Base-by-base conservation (phyloP, 1,140 invertebrate genomes). In the Grapholita molesta region DNA sequence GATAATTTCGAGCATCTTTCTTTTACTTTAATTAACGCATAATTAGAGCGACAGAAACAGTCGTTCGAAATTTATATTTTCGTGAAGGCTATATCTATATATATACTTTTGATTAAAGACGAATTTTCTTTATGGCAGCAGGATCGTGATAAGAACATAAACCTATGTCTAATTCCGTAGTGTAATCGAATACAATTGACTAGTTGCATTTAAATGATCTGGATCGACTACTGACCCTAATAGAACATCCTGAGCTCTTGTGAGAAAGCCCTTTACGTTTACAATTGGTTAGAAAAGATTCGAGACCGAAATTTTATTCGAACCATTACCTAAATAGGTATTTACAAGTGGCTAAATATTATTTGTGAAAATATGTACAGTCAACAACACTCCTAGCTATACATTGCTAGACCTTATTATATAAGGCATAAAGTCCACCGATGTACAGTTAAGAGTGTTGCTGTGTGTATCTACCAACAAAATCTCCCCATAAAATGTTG, bases 211-310 rank as follows among this genome's bases (percentile, higher is more conserved):
- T 28, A 25, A 64, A 42, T 64, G 21, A 71, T 55, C 35, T 52
- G 66, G 66, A 38, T 3, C 64, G 52, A 30, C 68, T 33, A 67
- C 38, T 83, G 86, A 80, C 86, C 86, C 61, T 80, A 88, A 86
- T 88, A 85, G 64, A 70, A 84, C 83, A 80, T 88, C 79, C 72
- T 73, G 55, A 28, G 77, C 70, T 73, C 53, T 64, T 69, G 42
- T 42, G 32, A 67, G 67, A 61, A 69, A 28, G 32, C 33, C 30
- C 21, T 21, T 52, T 53, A 28, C n/a, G n/a, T 15, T 48, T 25
- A 57, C 21, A 57, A 57, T 30, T 7, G 24, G 11, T 66, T 55
- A 67, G 18, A 66, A 66, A 35, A 38, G 65, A 67, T 18, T 1
- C 15, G 15, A 21, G 1, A 18, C 12, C 5, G n/a, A 38, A 55